Conservation (phyloP, 2,888 invertebrate species). For the Heliconius aoede region DNA sequence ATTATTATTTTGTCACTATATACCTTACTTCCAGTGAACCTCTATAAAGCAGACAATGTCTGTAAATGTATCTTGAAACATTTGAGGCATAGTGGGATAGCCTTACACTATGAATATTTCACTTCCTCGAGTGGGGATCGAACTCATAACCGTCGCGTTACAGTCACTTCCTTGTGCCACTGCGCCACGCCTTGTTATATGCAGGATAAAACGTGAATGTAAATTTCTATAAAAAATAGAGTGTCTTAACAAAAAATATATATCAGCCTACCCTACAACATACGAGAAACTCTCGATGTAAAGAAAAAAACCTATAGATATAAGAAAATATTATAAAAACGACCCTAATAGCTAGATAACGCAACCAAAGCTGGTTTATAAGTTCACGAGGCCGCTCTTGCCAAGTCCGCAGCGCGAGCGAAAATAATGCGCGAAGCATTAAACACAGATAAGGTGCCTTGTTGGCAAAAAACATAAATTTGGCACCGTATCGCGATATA, state of each 20-base stretch:
- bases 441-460: slow-evolving; percentile 68
- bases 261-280: background rate
- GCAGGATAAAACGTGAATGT: too few species aligned
- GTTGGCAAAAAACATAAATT: slow-evolving; percentile 78
- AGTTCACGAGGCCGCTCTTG: slow-evolving; percentile 50
- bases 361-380: slow-evolving; percentile 42
- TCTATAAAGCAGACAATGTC: too few species aligned
- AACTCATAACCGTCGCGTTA: too few species aligned
- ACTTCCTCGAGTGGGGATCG: too few species aligned
- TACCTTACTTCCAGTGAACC: too few species aligned
- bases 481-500: slow-evolving; percentile 54
- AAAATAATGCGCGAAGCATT: slow-evolving; percentile 69
- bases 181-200: too few species aligned
- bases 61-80: too few species aligned
- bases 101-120: too few species aligned
- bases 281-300: background rate
- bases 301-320: background rate
- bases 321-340: background rate
- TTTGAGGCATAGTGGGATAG: too few species aligned
- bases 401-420: slow-evolving; percentile 57
- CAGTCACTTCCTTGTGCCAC: too few species aligned
- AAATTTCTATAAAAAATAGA: too few species aligned
- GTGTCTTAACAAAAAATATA: background rate
- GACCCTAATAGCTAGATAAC: slow-evolving; percentile 11
- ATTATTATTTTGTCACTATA: too few species aligned